Base-by-base conservation (phyloP, 2,888 invertebrate species). In the Coelinius sp. region DNA sequence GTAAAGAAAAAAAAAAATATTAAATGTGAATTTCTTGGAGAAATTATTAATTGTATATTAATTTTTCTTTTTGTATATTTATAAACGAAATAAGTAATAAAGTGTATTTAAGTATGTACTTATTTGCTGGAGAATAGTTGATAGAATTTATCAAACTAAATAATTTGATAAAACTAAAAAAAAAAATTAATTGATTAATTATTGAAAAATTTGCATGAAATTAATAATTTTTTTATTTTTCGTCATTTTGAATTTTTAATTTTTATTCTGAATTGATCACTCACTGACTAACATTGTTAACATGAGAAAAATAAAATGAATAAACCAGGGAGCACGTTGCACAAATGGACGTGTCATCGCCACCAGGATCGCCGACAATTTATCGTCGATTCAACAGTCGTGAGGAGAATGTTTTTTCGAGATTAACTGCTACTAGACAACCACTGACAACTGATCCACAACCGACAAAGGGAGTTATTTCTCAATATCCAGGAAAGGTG, bases 351-450 rank as follows among this genome's bases (percentile, higher is more conserved):
- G 90, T 90, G 73, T 90, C 90, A 68, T 91, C 91, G 12, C 92
- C 92, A 14, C 92, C 92, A 82, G 87, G 90, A 83, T 91, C 92
- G 83, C 89, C 94, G 82, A 86, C 92, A 81, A 82, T 89, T 81
- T 80, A 92, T 80, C 88, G 90, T 27, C 86, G 90, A 52, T 86
- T 86, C 82, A 88, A 87, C 77, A 88, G 88, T 77, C 88, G 90
- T 7, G 91, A 93, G 80, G 92, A 93, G 80, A 94, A 95, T 88
- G 95, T 95, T 75, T 95, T 95, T 88, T 92, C 93, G 74, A 88
- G 94, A 53, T 90, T 95, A 14, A 92, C 94, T 0, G 93, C 92
- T 70, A 86, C 89, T 71, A 88, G 85, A 46, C 87, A 87, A 66
- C 82, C 90, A 27, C 87, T 90, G n/a, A 88, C 90, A 46, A 85